A percentile compares a stretch with the other conserved stretches of the same genome.
Conservation (phyloP, 2,888 invertebrate species). For the Stramonita haemastoma region DNA sequence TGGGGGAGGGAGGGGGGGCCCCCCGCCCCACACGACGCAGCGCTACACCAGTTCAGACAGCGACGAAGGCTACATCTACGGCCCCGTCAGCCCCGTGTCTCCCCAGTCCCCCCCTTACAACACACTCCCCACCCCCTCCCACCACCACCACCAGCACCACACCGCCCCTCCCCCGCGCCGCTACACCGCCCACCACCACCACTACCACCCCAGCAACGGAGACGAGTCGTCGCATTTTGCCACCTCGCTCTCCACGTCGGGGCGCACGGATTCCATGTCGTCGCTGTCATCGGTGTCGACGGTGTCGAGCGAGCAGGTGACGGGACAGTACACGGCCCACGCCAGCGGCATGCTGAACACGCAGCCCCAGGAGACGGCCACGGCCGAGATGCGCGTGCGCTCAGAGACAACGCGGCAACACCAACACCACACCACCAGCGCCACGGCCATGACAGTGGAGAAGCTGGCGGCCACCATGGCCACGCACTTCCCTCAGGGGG, state of each 20-base stretch:
- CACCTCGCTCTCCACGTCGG: slow-evolving; percentile 51
- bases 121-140: neutral
- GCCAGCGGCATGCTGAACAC: slow-evolving; percentile 39
- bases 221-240: slow-evolving; percentile 51
- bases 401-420: neutral
- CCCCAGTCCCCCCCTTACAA: slow-evolving; percentile 42
- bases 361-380: slow-evolving; percentile 34
- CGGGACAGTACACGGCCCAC: slow-evolving; percentile 41
- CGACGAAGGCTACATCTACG: slow-evolving; percentile 59
- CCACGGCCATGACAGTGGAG: slow-evolving; percentile 60
- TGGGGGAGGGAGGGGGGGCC: slow-evolving; percentile 56
- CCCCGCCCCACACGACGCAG: slow-evolving; percentile 45
- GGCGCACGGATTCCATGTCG: slow-evolving; percentile 72
- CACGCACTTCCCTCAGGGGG: slow-evolving; percentile 59
- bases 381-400: slow-evolving; percentile 9
- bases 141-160: neutral
- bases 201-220: slow-evolving; percentile 32
- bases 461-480: slow-evolving; percentile 75
- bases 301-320: slow-evolving; percentile 61
- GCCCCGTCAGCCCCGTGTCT: slow-evolving; percentile 50
- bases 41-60: slow-evolving; percentile 58
- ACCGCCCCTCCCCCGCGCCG: slow-evolving; percentile 7
- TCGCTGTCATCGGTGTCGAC: slow-evolving; percentile 76
- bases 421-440: neutral
- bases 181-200: neutral